Base-by-base conservation (phyloP, 2,888 invertebrate species). In the Mimas tiliae region DNA sequence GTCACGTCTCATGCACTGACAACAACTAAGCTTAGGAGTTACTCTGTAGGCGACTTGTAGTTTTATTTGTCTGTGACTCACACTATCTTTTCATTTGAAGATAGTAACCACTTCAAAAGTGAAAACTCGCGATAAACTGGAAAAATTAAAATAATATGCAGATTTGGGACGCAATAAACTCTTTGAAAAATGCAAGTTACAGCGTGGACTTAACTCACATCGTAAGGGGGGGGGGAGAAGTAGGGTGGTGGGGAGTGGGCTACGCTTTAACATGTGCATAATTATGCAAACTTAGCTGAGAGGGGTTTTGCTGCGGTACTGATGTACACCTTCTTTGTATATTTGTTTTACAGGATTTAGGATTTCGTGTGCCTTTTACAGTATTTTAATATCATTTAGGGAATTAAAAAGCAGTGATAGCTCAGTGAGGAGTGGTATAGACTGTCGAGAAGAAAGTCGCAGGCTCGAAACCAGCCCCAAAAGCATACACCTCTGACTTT, bases 151-250 rank as follows among this genome's bases (percentile, higher is more conserved):
- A 58, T 42, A 58, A 42, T 42, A 58, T 58, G 58, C 38, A 58
- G 58, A 58, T 58, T 58, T 38, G 19, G 21, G 58, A 58, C 38
- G 58, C 58, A 42, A 58, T 58, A 58, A 42, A 58, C 38, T 55
- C 55, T 55, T 58, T 58, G 38, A 58, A 58, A 58, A 58, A 16
- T 58, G 58, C 58, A 58, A 58, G 38, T 58, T 58, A 58, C 19
- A n/a, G 55, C 55, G 38, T 38, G 55, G 42, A 58, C 38, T 55
- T 48, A 48, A n/a, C 55, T 38, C 19, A 38, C 38, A 33, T 34
- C 34, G 53, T 16, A 27, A 27, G 53, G 11, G 34, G n/a, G 16
- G 11, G 19, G 38, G 8, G 16, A 4, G n/a, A 6, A 1, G 52
- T 1, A 16, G 38, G 11, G 42, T 6, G 58, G 38, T n/a, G 12